phyloP scores from a whole-genome alignment of 1,140 invertebrate genomes.

The Drosophila ohnishii region DNA sequence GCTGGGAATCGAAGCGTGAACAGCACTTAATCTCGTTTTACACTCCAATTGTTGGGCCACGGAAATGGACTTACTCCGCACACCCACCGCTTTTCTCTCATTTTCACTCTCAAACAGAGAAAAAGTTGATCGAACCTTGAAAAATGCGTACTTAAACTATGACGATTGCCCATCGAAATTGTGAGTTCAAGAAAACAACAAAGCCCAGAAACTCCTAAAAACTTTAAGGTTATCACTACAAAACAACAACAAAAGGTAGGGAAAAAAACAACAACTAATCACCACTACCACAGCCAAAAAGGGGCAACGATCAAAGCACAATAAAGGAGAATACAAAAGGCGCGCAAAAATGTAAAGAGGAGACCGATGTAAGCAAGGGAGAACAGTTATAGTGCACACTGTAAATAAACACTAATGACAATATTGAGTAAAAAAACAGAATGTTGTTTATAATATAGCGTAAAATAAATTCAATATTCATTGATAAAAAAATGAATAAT shows the following conservation, averaged over 20 bases:
- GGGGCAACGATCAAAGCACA: constrained; percentile 40
- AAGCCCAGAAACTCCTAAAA: constrained; percentile 15
- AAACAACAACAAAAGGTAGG: constrained; percentile 45
- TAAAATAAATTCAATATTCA: not conserved
- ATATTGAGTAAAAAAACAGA: too few species aligned
- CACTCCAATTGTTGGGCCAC: constrained; percentile 58
- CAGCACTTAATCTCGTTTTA: constrained; percentile 48
- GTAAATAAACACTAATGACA: not conserved
- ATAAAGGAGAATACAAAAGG: constrained; percentile 50
- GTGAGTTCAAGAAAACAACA: constrained; percentile 17
- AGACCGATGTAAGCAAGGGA: constrained; percentile 22
- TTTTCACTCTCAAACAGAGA: not conserved
- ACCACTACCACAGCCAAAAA: constrained; percentile 26
- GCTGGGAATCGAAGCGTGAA: constrained; percentile 38
- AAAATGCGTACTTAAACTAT: constrained; percentile 57
- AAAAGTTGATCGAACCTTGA: constrained; percentile 76
- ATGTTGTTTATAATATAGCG: too few species aligned
- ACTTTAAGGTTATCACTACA: constrained; percentile 62
- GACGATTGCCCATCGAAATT: constrained; percentile 40
- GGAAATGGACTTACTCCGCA: constrained; percentile 9
- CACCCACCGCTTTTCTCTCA: constrained; percentile 3
- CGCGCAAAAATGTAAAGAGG: constrained; percentile 53
- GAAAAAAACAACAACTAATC: constrained; percentile 33
- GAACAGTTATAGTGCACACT: constrained; percentile 35
- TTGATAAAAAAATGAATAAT: too few species aligned